phyloP scores from a whole-genome alignment of 1,140 invertebrate species.

The Maniola jurtina region DNA sequence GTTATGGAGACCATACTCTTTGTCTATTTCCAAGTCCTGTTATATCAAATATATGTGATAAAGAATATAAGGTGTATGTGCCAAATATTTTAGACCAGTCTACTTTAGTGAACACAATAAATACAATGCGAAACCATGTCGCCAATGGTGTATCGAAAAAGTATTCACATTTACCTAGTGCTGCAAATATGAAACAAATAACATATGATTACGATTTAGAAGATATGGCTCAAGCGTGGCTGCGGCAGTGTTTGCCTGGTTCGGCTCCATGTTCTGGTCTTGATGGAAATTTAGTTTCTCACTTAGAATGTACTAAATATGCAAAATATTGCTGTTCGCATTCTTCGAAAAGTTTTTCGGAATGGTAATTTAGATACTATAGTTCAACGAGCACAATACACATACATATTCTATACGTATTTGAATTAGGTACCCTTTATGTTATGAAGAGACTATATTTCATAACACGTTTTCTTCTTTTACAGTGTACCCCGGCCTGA shows the following conservation, averaged over 20 bases:
- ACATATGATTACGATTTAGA: constrained; percentile 65
- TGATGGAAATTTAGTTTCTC: constrained; percentile 47
- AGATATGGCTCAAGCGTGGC: constrained; percentile 57
- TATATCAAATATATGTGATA: constrained; percentile 48
- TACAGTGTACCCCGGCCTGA: constrained; percentile 54
- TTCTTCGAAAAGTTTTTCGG: constrained; percentile 25
- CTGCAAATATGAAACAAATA: constrained; percentile 67
- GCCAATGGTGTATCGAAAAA: constrained; percentile 47
- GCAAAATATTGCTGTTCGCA: constrained; percentile 50
- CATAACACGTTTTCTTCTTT: constrained; percentile 23
- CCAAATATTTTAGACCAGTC: constrained; percentile 47
- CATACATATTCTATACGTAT: too few relatives aligned
- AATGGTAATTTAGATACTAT: constrained; percentile 39
- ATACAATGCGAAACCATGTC: constrained; percentile 64
- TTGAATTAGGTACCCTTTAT: too few relatives aligned
- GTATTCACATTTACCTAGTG: constrained; percentile 60
- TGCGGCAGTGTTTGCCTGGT: constrained; percentile 63
- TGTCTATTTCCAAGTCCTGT: constrained; percentile 50
- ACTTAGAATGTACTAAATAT: constrained; percentile 66
- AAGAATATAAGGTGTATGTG: constrained; percentile 42
- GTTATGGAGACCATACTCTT: constrained; percentile 66
- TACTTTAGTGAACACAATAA: constrained; percentile 56
- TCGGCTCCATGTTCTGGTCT: constrained; percentile 60
- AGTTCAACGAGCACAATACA: background rate
- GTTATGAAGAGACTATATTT: too few relatives aligned